Evolutionary conservation across 1,140 invertebrate species (phyloP), one percentile per base, ranked within the genome.

Genomic region (Bombus sylvicola): DNA sequence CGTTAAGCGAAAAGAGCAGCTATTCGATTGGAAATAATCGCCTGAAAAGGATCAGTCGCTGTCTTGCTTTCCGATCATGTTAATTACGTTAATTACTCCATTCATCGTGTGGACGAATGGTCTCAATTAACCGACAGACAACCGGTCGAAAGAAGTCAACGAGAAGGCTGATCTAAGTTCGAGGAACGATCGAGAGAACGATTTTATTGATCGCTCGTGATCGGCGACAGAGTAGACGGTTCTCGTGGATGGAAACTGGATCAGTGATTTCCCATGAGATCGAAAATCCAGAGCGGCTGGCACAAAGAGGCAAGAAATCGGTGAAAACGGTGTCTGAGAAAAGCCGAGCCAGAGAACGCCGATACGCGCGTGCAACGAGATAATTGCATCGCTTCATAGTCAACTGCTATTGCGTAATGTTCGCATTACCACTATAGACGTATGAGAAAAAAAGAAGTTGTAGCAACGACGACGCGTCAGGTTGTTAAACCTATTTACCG

Each of bases 201-300:
- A 53, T 53, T 53, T 53, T 53, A 53, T 53, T 53, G 47, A 53
- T 53, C 18, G 47, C 47, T 53, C 18, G 47, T 8, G 64, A 28
- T 43, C 74, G 28, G 43, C 47, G 57, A 74, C 34, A 57, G 13
- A 66, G 39, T 9, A 78, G 76, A n/a, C 53, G 22, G 31, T 43
- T 82, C 41, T 73, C 18, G 57, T 13, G 34, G 8, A 28, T 6
- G 31, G 83, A 37, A 78, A 85, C n/a, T 66, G 71, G 78, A 75
- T 81, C 84, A n/a, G 34, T 74, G 84, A 81, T 81, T 81, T 85
- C 78, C 59, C 84, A 81, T 81, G 79, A 76, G 83, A 73, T 88
- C 31, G 53, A 78, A 79, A 62, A 79, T 39, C 72, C 57, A 25
- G 66, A n/a, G 66, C 80, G 77, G 25, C 31, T 69, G 31, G 31